Evolutionary conservation across 2,113 vertebrate species (phyloP).

Genomic region (Apeltes quadracus): DNA sequence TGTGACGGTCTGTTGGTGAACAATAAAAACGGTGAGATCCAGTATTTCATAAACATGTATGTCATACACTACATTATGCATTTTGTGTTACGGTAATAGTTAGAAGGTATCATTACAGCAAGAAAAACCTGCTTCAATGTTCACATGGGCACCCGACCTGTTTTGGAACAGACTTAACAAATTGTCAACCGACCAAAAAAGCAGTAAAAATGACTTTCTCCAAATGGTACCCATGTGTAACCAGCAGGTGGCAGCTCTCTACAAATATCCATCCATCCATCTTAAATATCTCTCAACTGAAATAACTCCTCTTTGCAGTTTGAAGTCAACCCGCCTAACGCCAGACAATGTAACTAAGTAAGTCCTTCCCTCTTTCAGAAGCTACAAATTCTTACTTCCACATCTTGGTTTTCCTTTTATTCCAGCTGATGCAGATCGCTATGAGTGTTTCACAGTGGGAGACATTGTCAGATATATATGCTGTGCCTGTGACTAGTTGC

Average conservation of each 20-base stretch:
- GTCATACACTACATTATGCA: background rate
- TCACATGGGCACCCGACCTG: background rate
- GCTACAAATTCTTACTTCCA: background rate
- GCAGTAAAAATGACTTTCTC: background rate
- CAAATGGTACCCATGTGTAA: conserved; percentile 5
- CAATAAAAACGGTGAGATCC: conserved; percentile 24
- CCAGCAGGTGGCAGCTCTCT: conserved; percentile 58
- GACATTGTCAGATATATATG: background rate
- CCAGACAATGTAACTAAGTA: background rate
- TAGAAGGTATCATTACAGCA: background rate
- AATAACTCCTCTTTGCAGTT: background rate
- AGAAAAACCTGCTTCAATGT: background rate
- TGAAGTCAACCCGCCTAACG: background rate
- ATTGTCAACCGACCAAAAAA: background rate
- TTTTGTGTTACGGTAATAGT: background rate
- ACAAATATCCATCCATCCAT: conserved; percentile 1
- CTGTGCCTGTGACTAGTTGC: background rate
- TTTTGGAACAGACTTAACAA: background rate
- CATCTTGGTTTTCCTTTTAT: background rate
- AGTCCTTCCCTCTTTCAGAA: background rate
- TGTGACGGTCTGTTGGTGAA: conserved; percentile 59
- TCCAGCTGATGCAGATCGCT: background rate
- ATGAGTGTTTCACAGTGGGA: background rate
- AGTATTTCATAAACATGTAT: background rate
- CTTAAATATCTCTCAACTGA: conserved; percentile 1